Percentiles rank a stretch among this genome's conserved stretches.
Conservation (phyloP, 2,797 vertebrate species). For the Hypotaenidia philippensis region DNA sequence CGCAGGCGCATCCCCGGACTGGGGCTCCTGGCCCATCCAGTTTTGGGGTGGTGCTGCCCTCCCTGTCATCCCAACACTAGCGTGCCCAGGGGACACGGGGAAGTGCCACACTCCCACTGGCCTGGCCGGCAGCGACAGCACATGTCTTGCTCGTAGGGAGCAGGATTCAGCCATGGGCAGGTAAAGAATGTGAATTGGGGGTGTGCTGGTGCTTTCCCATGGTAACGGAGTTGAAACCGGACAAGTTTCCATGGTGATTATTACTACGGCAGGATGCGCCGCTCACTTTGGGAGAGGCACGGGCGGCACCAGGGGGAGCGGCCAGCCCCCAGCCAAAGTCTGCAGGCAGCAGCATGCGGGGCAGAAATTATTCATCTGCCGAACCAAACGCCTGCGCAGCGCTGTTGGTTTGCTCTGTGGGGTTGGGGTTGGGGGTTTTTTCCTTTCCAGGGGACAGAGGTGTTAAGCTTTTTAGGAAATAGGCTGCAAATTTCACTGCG, state of each 20-base stretch:
- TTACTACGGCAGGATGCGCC: constrained; percentile 39
- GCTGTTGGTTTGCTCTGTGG: not conserved
- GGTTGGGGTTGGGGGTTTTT: no score
- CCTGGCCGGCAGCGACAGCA: not conserved
- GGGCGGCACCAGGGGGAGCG: not conserved
- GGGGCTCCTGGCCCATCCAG: not conserved
- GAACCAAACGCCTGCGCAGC: not conserved
- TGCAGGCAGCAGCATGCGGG: not conserved
- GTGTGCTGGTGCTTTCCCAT: constrained; percentile 61
- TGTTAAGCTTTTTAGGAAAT: not conserved
- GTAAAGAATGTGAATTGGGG: constrained; percentile 36
- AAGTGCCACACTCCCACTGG: accelerated
- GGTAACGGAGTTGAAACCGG: constrained; percentile 72
- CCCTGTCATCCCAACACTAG: not conserved
- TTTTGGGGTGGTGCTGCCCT: not conserved
- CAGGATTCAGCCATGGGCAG: not conserved
- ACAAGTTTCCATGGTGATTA: constrained; percentile 75
- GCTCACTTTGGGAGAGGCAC: constrained; percentile 27
- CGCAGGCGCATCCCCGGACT: not conserved
- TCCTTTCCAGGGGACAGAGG: accelerated
- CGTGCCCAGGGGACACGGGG: accelerated
- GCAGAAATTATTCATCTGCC: not conserved
- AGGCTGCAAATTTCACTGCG: not conserved
- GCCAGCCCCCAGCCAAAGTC: not conserved
- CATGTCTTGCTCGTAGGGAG: not conserved